phyloP scores from a whole-genome alignment of 2,888 invertebrate species.

The Camptogramma bilineatum region DNA sequence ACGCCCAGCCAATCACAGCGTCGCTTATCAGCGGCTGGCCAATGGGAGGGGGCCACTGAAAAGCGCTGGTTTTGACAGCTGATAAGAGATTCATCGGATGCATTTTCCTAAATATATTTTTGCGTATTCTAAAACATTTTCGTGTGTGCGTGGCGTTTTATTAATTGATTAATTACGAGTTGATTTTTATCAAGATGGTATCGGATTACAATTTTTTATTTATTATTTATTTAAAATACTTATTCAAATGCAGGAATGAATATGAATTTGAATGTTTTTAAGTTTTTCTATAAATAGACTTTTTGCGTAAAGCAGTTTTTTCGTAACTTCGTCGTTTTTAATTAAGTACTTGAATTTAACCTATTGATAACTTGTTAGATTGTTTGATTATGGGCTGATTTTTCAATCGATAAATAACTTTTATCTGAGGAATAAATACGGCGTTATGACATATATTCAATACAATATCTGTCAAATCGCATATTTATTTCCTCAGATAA shows the following conservation, averaged over 20 bases:
- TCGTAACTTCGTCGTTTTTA: too few species aligned
- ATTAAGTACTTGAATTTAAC: too few species aligned
- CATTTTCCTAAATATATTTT: slow-evolving; percentile 15
- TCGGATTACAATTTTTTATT: not conserved
- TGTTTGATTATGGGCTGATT: too few species aligned
- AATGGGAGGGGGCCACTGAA: slow-evolving; percentile 70
- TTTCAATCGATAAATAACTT: too few species aligned
- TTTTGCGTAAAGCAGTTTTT: not conserved
- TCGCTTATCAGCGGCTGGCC: slow-evolving; percentile 73
- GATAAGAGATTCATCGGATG: slow-evolving; percentile 69
- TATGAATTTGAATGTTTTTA: not conserved
- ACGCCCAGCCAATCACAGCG: slow-evolving; percentile 71
- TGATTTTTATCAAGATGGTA: not conserved
- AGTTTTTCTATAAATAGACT: not conserved
- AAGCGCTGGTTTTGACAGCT: slow-evolving; percentile 76
- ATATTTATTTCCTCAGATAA: too few species aligned
- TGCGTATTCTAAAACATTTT: slow-evolving; percentile 5
- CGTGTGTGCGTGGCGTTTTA: not conserved
- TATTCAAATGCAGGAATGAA: not conserved
- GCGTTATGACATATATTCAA: too few species aligned
- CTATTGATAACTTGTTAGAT: too few species aligned
- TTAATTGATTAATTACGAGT: not conserved
- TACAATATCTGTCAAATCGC: too few species aligned
- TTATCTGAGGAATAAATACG: too few species aligned
- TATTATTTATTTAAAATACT: slow-evolving; percentile 17